These are phyloP conservation scores for Luehdorfia chinensis DNA, from an alignment of 1,140 invertebrate species.

Conservation along the genomic window DNA sequence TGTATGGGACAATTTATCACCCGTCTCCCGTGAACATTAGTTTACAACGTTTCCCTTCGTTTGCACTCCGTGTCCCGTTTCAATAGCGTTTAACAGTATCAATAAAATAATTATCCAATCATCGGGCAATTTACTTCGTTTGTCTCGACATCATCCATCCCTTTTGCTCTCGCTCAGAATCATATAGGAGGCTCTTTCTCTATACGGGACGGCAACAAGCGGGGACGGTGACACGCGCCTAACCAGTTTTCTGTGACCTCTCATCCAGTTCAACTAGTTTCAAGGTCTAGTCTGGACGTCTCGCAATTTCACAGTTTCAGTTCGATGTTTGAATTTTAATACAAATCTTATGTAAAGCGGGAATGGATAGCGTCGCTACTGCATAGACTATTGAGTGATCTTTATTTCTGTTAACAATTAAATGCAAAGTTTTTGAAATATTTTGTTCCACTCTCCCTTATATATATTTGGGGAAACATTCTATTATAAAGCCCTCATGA, in stretches of 20 bases:
- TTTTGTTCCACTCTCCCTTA: too few species aligned
- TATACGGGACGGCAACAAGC: conserved; percentile 26
- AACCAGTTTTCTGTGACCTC: conserved; percentile 39
- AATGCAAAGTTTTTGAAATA: too few species aligned
- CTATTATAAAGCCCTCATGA: too few species aligned
- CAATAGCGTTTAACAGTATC: conserved; percentile 59
- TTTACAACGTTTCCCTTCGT: conserved; percentile 26
- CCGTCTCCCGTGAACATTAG: background rate
- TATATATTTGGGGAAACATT: too few species aligned
- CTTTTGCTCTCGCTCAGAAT: conserved; percentile 12
- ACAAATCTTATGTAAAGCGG: conserved; percentile 7
- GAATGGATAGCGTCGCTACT: conserved; percentile 5
- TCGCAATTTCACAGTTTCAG: conserved; percentile 17
- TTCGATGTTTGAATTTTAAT: conserved; percentile 18
- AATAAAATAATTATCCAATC: conserved; percentile 74
- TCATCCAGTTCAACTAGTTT: conserved; percentile 38
- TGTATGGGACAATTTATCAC: conserved; percentile 1
- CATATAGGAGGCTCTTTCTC: conserved; percentile 30
- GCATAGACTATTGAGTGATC: too few species aligned
- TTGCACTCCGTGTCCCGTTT: conserved; percentile 27
- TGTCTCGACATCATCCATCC: conserved; percentile 33
- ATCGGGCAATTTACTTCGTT: conserved; percentile 56
- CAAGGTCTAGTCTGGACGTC: conserved; percentile 33
- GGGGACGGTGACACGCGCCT: conserved; percentile 46
- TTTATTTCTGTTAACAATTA: too few species aligned